phyloP scores from a whole-genome alignment of 2,113 vertebrate genomes.

The Notothenia rossii region DNA sequence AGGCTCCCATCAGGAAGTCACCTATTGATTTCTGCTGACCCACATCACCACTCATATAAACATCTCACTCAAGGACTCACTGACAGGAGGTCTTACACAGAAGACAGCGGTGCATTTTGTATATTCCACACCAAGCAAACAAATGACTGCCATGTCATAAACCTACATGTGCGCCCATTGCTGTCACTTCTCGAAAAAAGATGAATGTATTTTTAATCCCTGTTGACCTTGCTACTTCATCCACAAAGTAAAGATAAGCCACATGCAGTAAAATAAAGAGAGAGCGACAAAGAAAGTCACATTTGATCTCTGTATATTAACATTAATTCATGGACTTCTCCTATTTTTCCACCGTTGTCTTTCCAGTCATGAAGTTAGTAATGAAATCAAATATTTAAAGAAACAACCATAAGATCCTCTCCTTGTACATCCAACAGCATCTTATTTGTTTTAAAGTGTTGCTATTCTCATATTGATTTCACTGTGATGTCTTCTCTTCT shows the following conservation, averaged over 20 bases:
- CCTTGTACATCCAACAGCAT: slow-evolving; percentile 8
- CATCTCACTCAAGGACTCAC: slow-evolving; percentile 3
- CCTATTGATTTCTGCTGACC: slow-evolving; percentile 38
- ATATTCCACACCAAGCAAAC: neutral
- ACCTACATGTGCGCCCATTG: neutral
- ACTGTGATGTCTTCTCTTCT: neutral
- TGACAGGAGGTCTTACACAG: neutral
- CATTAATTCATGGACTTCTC: slow-evolving; percentile 6
- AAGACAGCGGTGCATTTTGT: neutral
- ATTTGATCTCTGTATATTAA: slow-evolving; percentile 3
- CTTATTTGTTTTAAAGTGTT: slow-evolving; percentile 25
- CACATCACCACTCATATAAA: slow-evolving; percentile 10
- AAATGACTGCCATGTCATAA: neutral
- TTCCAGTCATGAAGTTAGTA: slow-evolving; percentile 13
- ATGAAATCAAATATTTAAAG: slow-evolving; percentile 35
- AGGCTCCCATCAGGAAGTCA: slow-evolving; percentile 10
- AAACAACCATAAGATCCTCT: slow-evolving; percentile 8
- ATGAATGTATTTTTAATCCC: no score
- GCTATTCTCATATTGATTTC: slow-evolving; percentile 29
- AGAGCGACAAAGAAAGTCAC: neutral
- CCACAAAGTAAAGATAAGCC: no score
- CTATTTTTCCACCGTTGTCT: slow-evolving; percentile 25
- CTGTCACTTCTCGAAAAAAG: neutral
- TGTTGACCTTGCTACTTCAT: neutral
- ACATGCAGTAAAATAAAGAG: neutral